Evolutionary conservation across 2,888 invertebrate genomes (phyloP).

Genomic region (Ophonus ardosiacus): DNA sequence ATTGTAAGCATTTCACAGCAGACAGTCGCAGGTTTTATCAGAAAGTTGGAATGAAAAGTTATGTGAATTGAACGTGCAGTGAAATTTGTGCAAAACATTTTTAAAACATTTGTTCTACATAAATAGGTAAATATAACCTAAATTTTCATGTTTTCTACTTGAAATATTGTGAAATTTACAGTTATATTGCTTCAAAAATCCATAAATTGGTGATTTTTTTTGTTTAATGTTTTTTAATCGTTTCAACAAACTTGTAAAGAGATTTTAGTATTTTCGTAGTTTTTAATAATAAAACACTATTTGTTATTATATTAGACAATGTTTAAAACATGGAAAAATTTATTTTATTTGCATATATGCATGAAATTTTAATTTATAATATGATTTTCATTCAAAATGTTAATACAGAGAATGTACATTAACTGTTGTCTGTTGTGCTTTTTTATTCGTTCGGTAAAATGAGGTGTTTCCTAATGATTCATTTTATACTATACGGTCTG

Average conservation of each 20-base stretch:
- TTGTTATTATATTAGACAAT: background rate
- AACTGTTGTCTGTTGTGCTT: background rate
- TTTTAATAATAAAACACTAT: background rate
- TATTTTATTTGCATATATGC: background rate
- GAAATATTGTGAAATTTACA: background rate
- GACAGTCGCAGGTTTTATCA: background rate
- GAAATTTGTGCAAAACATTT: constrained; percentile 17
- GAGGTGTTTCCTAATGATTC: constrained; percentile 40
- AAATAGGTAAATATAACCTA: constrained; percentile 56
- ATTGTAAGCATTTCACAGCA: constrained; percentile 33
- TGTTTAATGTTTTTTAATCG: background rate
- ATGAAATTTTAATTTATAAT: background rate
- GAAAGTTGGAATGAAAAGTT: constrained; percentile 26
- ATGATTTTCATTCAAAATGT: background rate
- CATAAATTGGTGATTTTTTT: background rate
- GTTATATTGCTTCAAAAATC: background rate
- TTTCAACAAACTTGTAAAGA: no score
- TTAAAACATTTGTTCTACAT: background rate
- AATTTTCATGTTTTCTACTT: background rate
- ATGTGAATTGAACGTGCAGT: constrained; percentile 42
- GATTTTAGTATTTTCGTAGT: no score
- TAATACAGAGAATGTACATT: background rate
- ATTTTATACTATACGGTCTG: constrained; percentile 10
- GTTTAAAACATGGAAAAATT: background rate
- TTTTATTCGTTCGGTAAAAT: constrained; percentile 28